Conservation (phyloP, 2,888 invertebrate species). For the Opisthograptis luteolata region DNA sequence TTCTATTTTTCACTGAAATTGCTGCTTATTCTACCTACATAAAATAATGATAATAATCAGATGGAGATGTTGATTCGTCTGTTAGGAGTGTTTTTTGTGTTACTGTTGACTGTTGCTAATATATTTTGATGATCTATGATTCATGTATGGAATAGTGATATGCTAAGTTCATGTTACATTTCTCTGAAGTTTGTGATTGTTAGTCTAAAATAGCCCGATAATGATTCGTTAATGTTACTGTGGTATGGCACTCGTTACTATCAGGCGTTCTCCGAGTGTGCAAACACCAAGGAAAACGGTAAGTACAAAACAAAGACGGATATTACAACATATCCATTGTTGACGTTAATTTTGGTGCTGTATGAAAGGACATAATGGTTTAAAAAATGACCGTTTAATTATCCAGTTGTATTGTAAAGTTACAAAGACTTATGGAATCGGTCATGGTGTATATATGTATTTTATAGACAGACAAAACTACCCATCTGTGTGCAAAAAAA, state of each 20-base stretch:
- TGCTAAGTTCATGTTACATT: conserved; percentile 66
- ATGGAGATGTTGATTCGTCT: conserved; percentile 39
- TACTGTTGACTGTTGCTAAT: conserved; percentile 44
- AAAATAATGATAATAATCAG: conserved; percentile 41
- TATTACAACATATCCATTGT: conserved; percentile 34
- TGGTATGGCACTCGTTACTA: conserved; percentile 83
- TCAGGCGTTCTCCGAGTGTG: conserved; percentile 81
- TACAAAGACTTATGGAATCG: background rate
- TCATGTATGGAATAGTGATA: conserved; percentile 65
- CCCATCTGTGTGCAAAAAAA: background rate
- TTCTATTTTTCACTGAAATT: conserved; percentile 43
- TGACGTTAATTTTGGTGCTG: conserved; percentile 40
- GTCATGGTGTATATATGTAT: background rate
- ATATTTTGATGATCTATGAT: conserved; percentile 57
- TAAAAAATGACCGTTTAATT: background rate
- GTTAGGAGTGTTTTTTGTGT: conserved; percentile 42
- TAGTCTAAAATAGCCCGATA: conserved; percentile 64
- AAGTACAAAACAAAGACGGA: conserved; percentile 50
- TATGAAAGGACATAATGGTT: conserved; percentile 31
- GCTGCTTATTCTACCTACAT: too few species aligned
- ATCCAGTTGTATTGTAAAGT: background rate
- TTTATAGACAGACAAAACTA: background rate
- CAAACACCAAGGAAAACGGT: conserved; percentile 81
- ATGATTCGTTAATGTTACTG: conserved; percentile 75
- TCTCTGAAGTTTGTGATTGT: conserved; percentile 77